These are phyloP conservation scores for Clitarchus hookeri DNA, from an alignment of 2,888 invertebrate genomes.

Conservation along the genomic window DNA sequence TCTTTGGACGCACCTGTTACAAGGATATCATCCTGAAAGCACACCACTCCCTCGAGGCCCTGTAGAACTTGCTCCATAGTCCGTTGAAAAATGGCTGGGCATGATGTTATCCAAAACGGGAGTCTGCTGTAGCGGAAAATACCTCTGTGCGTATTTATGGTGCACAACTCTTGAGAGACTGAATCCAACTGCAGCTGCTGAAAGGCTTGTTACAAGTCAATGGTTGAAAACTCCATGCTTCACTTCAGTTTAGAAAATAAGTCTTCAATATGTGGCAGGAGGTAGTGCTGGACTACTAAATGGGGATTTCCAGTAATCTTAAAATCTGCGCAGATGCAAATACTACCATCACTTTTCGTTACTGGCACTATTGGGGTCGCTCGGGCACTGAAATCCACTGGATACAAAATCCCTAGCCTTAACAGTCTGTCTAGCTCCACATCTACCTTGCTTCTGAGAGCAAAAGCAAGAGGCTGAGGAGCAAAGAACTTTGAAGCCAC, in stretches of 20 bases:
- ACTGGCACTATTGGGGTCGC: constrained; percentile 32
- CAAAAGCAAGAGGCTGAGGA: not conserved
- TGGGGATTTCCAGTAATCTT: constrained; percentile 30
- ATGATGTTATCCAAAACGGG: constrained; percentile 22
- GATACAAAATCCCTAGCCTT: constrained; percentile 19
- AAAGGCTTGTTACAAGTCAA: no score
- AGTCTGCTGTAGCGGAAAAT: constrained; percentile 19
- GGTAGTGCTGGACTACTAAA: not conserved
- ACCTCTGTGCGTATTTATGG: constrained; percentile 24
- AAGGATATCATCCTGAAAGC: constrained; percentile 26
- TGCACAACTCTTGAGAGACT: not conserved
- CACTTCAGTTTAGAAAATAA: not conserved
- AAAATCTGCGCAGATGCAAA: constrained; percentile 32
- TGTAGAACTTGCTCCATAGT: constrained; percentile 27
- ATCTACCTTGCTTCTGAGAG: constrained; percentile 26
- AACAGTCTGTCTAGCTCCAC: constrained; percentile 32
- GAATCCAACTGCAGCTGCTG: not conserved
- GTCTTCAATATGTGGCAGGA: not conserved
- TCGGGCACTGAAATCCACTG: constrained; percentile 25
- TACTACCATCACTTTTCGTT: constrained; percentile 12
- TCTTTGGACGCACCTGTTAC: constrained; percentile 20
- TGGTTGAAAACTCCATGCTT: constrained; percentile 3
- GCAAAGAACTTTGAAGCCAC: no score
- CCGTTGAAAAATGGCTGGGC: constrained; percentile 26
- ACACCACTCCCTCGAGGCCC: constrained; percentile 25